Conservation (phyloP, 1,140 invertebrate species). For the Cyrtorhinus lividipennis region DNA sequence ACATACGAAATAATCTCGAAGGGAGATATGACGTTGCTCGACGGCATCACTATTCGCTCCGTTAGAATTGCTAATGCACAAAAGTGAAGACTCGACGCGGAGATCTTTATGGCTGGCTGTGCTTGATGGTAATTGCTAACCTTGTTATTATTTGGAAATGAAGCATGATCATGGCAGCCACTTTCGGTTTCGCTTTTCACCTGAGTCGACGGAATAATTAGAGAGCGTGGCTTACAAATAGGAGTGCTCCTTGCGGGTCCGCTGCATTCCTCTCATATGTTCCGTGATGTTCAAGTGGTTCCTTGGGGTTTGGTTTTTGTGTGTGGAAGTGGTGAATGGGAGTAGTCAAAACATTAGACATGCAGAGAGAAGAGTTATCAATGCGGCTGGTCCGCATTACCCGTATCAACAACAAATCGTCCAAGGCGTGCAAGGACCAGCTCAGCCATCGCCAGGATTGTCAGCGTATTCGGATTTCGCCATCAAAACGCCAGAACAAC, state of each 20-base stretch:
- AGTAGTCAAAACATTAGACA: neutral
- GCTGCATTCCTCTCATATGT: neutral
- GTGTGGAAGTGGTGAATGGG: neutral
- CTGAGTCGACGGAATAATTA: slow-evolving; percentile 3
- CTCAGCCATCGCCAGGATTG: neutral
- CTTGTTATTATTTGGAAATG: slow-evolving; percentile 8
- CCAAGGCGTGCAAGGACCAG: neutral
- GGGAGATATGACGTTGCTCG: neutral
- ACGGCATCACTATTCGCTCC: neutral
- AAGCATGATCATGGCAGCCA: slow-evolving; percentile 6
- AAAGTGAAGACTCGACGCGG: neutral
- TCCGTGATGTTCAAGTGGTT: slow-evolving; percentile 10
- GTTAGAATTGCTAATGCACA: neutral
- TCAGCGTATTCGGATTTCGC: neutral
- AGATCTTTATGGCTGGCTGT: neutral
- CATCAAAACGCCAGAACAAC: neutral
- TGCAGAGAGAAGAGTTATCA: neutral
- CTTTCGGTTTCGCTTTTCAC: slow-evolving; percentile 13
- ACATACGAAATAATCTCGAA: neutral
- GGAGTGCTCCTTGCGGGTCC: neutral
- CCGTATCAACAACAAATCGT: neutral
- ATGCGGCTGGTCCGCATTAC: neutral
- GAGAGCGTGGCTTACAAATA: slow-evolving; percentile 15
- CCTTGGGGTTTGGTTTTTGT: neutral
- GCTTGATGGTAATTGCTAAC: neutral